These are phyloP conservation scores for Blastomussa wellsi DNA, from an alignment of 92 coral and sea anemone genomes.

Conservation along the genomic window DNA sequence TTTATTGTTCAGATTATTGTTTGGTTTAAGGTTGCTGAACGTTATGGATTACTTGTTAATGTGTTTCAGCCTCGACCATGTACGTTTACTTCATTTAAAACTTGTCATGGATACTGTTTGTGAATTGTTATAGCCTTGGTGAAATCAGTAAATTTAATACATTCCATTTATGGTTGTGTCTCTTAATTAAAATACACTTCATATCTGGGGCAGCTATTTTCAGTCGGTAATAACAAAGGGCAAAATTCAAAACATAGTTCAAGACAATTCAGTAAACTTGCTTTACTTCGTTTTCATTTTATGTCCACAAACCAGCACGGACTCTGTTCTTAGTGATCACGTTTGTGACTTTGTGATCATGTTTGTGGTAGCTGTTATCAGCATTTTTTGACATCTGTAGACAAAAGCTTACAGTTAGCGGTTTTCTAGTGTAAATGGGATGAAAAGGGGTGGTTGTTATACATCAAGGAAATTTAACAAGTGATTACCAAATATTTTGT, in stretches of 20 bases:
- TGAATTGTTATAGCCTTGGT: constrained; percentile 8
- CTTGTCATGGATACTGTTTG: constrained; percentile 14
- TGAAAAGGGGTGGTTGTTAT: too few species aligned
- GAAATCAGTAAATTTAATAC: constrained; percentile 23
- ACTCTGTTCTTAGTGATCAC: too few species aligned
- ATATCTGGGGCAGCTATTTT: constrained; percentile 4
- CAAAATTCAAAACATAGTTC: constrained; percentile 23
- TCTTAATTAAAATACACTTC: constrained; percentile 5
- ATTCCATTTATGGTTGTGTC: constrained; percentile 22
- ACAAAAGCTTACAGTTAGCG: too few species aligned
- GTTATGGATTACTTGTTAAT: constrained; percentile 9
- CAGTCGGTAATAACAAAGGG: constrained; percentile 2
- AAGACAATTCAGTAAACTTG: constrained; percentile 32
- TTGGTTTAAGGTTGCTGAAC: constrained; percentile 10
- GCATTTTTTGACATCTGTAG: too few species aligned
- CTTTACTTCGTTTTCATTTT: too few species aligned
- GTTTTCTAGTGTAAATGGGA: too few species aligned
- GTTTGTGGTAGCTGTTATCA: too few species aligned
- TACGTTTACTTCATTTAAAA: not conserved
- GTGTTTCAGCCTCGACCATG: constrained; percentile 14
- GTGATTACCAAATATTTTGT: too few species aligned
- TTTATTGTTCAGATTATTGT: constrained; percentile 6
- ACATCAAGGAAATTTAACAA: too few species aligned
- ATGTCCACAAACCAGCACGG: too few species aligned
- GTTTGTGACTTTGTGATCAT: too few species aligned